Base-by-base conservation (phyloP, 1,140 invertebrate species). In the Heliothis virescens region DNA sequence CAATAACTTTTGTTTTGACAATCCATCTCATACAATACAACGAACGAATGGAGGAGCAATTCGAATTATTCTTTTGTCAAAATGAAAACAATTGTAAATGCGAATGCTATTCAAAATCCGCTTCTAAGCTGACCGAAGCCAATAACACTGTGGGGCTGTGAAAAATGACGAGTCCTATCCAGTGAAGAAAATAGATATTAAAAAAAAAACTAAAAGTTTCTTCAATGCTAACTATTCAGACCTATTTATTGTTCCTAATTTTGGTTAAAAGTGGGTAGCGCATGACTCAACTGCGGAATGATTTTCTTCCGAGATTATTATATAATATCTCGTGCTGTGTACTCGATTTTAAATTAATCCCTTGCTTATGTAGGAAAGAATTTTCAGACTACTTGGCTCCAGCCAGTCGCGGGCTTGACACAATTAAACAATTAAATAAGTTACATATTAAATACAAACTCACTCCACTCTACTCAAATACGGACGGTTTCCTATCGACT, bases 401-500 rank as follows among this genome's bases (percentile, higher is more conserved):
- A 53, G 67, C 67, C 67, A 71, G 67, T 29, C 63, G 57, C 57
- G 11, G 63, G 41, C 67, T 71, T 52, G n/a, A 71, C 48, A 69
- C 48, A 71, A 71, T 53, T 71, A 71, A 26, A 55, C 69, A 72
- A 57, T 72, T 52, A 72, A 72, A 72, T 71, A 29, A 48, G 69
- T 72, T 72, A 57, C 57, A 41, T 15, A 72, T 72, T 48, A 62
- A 75, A 75, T 62, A 60, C 57, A 50, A 62, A 73, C 63, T 67
- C 57, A 21, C 41, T 65, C 29, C 34, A 63, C 74, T 53, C 59
- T 77, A 77, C 62, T 69, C 63, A 65, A 76, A 65, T 65, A 63
- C 59, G 76, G 76, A 78, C 76, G 76, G 76, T 78, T 78, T 65
- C 47, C 74, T 74, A 76, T 65, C 59, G 74, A 76, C 74, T 59